Evolutionary conservation across 2,113 vertebrate genomes (phyloP).

Genomic region (Lonchura striata): DNA sequence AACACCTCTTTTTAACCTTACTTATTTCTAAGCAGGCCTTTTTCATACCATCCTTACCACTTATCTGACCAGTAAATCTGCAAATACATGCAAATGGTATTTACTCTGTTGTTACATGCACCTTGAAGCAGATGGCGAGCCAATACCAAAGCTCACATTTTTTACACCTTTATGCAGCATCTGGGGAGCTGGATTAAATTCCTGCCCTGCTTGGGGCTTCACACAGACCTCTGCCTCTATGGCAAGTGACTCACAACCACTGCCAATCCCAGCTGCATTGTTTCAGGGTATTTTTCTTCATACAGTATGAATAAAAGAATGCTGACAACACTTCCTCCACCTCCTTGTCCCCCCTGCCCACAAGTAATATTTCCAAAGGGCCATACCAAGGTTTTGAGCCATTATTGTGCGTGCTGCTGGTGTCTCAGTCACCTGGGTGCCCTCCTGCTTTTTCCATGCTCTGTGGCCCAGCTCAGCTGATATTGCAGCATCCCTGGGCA

Average conservation of each 20-base stretch:
- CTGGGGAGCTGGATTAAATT: slow-evolving; percentile 4
- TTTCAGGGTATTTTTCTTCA: slow-evolving; percentile 18
- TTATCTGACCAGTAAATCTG: slow-evolving; percentile 48
- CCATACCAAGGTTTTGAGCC: background rate
- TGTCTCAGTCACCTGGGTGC: background rate
- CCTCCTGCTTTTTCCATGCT: background rate
- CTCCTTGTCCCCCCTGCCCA: background rate
- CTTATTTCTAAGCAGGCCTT: background rate
- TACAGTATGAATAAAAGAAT: background rate
- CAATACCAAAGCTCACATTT: background rate
- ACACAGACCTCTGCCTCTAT: background rate
- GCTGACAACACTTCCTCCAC: background rate
- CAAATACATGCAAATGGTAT: background rate
- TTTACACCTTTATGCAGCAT: slow-evolving; percentile 9
- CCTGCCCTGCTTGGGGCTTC: background rate
- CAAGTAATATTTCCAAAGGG: background rate
- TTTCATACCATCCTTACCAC: slow-evolving; percentile 5
- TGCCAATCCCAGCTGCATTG: background rate
- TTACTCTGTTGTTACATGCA: slow-evolving; percentile 30
- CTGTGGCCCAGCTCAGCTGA: background rate
- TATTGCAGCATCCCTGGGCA: fast-evolving
- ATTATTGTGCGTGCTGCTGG: background rate
- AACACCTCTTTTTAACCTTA: background rate
- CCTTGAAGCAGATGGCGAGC: slow-evolving; percentile 5
- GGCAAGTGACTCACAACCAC: background rate